These are phyloP conservation scores for Alosa sapidissima DNA, from an alignment of 2,797 vertebrate species.

Conservation along the genomic window DNA sequence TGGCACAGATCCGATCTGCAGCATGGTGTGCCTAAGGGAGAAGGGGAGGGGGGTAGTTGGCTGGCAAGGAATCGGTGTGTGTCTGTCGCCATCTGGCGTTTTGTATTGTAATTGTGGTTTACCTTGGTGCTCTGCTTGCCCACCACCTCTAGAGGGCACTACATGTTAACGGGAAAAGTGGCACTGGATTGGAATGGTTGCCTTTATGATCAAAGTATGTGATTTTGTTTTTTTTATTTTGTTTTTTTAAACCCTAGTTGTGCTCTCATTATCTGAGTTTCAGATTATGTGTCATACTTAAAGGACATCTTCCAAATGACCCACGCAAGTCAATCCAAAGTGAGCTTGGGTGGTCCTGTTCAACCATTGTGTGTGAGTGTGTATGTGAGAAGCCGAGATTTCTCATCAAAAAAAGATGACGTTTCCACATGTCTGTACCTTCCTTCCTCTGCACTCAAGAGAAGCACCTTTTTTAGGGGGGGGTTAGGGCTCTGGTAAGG, in stretches of 20 bases:
- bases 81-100: conserved; percentile 9
- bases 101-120: neutral
- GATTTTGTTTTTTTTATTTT: neutral
- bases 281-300: neutral
- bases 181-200: neutral
- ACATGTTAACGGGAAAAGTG: neutral
- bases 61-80: conserved; percentile 3
- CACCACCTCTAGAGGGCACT: neutral
- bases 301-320: conserved; percentile 5
- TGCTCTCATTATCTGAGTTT: neutral
- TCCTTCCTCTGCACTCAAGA: conserved; percentile 34
- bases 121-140: neutral
- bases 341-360: neutral
- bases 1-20: conserved; percentile 56
- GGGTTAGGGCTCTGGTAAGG: neutral
- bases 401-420: neutral
- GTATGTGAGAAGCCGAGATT: neutral
- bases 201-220: neutral
- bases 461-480: conserved; percentile 51
- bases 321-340: conserved; percentile 11
- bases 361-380: neutral
- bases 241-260: neutral
- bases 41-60: neutral
- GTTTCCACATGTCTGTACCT: neutral
- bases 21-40: conserved; percentile 35